A percentile compares a stretch with the other conserved stretches of the same genome.
Conservation (phyloP, 2,113 vertebrate species). For the Chaetodon trifascialis region DNA sequence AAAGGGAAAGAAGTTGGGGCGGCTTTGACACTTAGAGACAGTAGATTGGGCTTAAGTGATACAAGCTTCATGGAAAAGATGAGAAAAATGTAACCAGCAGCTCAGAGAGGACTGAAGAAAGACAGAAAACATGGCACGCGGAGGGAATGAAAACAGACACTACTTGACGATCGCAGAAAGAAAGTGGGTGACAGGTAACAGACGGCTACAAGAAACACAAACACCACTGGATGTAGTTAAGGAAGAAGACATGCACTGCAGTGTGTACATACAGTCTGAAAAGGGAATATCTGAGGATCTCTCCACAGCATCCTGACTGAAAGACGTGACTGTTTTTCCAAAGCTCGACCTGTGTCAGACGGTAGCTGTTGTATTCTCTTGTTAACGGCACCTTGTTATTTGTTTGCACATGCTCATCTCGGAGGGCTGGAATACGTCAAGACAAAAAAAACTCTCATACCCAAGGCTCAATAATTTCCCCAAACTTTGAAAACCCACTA, state of each 20-base stretch:
- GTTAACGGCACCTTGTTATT: constrained; percentile 12
- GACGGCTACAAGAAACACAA: constrained; percentile 17
- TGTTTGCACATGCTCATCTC: constrained; percentile 22
- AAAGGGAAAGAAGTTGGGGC: neutral
- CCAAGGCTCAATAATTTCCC: neutral
- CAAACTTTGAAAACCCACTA: neutral
- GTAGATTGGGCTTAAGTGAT: neutral
- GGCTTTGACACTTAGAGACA: neutral
- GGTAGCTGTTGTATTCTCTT: constrained; percentile 12
- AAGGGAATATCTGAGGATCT: constrained; percentile 18
- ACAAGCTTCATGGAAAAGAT: neutral
- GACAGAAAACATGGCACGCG: neutral
- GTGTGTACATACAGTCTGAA: constrained; percentile 42
- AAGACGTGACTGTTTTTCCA: constrained; percentile 28
- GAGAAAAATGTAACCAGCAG: neutral
- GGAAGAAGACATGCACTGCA: neutral
- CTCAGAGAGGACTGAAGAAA: constrained; percentile 5
- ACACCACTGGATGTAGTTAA: constrained; percentile 22
- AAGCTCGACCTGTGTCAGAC: constrained; percentile 7
- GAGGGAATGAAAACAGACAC: neutral
- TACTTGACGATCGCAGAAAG: neutral
- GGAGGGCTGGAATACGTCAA: constrained; percentile 1
- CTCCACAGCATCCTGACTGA: neutral
- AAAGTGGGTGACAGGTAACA: neutral
- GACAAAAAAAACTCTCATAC: neutral